Evolutionary conservation across 2,888 invertebrate genomes (phyloP), one percentile per base, ranked within the genome.

Genomic region (Cheilosia vulpina): DNA sequence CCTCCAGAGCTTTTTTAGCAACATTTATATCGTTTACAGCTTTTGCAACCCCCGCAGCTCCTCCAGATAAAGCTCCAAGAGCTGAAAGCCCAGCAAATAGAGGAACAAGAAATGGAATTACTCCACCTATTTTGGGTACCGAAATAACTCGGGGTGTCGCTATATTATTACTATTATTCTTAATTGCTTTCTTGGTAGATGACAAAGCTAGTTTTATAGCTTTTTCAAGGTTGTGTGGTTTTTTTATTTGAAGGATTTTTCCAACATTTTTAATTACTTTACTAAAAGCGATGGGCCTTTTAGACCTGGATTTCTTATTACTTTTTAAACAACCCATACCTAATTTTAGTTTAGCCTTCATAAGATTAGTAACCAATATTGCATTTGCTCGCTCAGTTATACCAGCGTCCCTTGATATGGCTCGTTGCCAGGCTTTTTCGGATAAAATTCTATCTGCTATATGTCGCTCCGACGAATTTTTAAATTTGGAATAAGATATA

Each of bases 111-210:
- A 19, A 71, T 90, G 78, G 27, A 90, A 75, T 34, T 34, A 34
- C 34, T 41, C 91, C 90, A 38, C 90, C 90, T 17, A 66, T 72
- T 88, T 90, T 91, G 2, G 91, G 90, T 15, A 91, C 21, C 21
- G 89, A 88, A 45, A 90, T 89, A 34, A 90, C 58, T 65, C 90
- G 71, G 31, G 89, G 89, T 62, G 87, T 47, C 71, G 78, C 60
- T 50, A 87, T 47, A 76, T 87, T 77, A 0, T 75, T 82, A 3
- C 34, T 3, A 34, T 34, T 34, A 2, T 34, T 34, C 34, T 34
- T 34, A 34, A 34, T 57, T 60, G 77, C 60, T 43, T 53, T 19
- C 50, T 60, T 17, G 50, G 62, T 17, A 69, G 19, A 47, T 55
- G 6, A 41, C 11, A 83, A 9, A 21, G 81, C 83, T n/a, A 82